These are phyloP conservation scores for Neoaliturus tenellus DNA, from an alignment of 2,888 invertebrate genomes.

Conservation along the genomic window DNA sequence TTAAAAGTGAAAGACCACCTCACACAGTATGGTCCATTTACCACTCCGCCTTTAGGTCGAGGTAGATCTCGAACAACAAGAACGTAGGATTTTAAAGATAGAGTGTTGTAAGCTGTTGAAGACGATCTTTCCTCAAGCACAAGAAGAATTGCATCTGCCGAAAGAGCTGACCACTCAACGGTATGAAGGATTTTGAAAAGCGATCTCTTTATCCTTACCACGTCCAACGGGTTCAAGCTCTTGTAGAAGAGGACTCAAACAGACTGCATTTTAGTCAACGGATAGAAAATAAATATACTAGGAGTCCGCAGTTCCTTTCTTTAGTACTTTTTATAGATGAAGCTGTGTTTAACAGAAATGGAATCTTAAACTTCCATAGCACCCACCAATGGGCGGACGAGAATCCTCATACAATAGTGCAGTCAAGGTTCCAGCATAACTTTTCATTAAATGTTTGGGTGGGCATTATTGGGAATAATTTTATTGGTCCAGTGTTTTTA, in stretches of 20 bases:
- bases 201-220: conserved; percentile 34
- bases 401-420: not conserved
- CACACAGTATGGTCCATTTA: not conserved
- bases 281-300: conserved; percentile 16
- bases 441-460: not conserved
- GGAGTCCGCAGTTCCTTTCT: not conserved
- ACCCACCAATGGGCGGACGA: conserved; percentile 3
- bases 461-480: conserved; percentile 38
- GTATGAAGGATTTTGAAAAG: conserved; percentile 36
- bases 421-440: not conserved
- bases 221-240: conserved; percentile 36
- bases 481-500: conserved; percentile 37
- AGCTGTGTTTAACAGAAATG: conserved; percentile 30
- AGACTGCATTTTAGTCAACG: conserved; percentile 33
- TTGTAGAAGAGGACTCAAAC: conserved; percentile 28
- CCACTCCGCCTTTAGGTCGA: not conserved
- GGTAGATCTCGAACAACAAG: conserved; percentile 14
- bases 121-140: conserved; percentile 26
- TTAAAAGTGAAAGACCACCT: conserved; percentile 36
- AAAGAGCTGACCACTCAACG: conserved; percentile 21
- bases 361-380: conserved; percentile 14
- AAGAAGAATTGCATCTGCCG: conserved; percentile 8
- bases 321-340: conserved; percentile 35
- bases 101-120: conserved; percentile 38
- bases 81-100: conserved; percentile 20